Percentiles rank a stretch among this genome's conserved stretches.
Evolutionary conservation across 2,113 vertebrate genomes (phyloP).

Genomic region (Crypturellus undulatus): DNA sequence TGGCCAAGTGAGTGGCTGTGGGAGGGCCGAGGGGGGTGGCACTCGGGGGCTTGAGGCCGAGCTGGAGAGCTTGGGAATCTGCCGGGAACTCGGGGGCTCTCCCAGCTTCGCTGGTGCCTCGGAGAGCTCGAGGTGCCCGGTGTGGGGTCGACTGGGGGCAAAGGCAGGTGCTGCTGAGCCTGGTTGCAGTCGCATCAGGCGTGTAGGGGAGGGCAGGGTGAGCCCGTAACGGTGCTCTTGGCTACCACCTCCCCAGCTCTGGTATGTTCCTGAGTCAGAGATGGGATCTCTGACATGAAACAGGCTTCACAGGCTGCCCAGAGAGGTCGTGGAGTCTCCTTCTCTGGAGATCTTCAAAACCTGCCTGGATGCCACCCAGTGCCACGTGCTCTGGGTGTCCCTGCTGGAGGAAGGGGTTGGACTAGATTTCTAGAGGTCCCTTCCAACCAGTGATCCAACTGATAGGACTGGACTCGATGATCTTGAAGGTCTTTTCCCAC

Average conservation of each 20-base stretch:
- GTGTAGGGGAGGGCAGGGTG: neutral
- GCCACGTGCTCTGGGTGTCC: too few species aligned
- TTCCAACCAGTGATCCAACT: too few species aligned
- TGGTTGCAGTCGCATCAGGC: neutral
- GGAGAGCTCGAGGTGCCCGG: neutral
- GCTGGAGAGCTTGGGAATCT: neutral
- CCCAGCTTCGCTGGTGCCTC: neutral
- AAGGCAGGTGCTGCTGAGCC: neutral
- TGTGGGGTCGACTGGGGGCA: rapidly evolving
- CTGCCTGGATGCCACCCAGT: too few species aligned
- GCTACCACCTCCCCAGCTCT: neutral
- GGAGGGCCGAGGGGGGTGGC: neutral
- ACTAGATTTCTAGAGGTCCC: too few species aligned
- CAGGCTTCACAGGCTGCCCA: too few species aligned
- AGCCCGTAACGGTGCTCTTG: neutral
- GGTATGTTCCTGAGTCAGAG: neutral
- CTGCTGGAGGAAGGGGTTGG: too few species aligned
- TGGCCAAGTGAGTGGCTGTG: slow-evolving; percentile 88
- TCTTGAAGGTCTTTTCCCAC: too few species aligned
- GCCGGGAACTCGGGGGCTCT: neutral
- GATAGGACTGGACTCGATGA: too few species aligned
- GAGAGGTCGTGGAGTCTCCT: too few species aligned
- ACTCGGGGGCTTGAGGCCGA: neutral
- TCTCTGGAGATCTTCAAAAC: too few species aligned
- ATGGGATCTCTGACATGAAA: rapidly evolving